A percentile compares a stretch with the other conserved stretches of the same genome.
phyloP scores from a whole-genome alignment of 2,113 vertebrate species.

The Bolborhynchus lineola region DNA sequence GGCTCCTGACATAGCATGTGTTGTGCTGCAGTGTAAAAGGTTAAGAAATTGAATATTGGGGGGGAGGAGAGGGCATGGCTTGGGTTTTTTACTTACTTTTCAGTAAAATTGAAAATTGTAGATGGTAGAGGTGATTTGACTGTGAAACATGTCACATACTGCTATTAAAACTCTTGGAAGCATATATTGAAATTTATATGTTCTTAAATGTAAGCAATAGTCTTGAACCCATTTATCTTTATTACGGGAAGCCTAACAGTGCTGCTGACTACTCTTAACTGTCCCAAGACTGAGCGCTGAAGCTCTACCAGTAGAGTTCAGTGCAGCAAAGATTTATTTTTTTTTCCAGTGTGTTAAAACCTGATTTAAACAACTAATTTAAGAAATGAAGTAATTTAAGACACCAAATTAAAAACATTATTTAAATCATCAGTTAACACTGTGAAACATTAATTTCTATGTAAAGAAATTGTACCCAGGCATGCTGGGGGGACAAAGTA shows the following conservation, averaged over 20 bases:
- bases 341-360: background rate
- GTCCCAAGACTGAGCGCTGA: background rate
- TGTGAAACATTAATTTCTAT: background rate
- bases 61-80: background rate
- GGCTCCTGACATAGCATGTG: accelerated
- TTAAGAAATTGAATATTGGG: background rate
- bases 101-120: background rate
- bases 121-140: background rate
- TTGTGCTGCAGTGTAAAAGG: background rate
- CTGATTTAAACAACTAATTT: background rate
- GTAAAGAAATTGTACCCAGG: background rate
- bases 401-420: background rate
- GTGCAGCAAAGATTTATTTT: background rate
- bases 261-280: background rate
- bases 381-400: background rate
- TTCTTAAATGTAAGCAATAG: background rate
- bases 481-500: background rate
- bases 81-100: background rate
- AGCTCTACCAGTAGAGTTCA: background rate
- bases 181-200: background rate
- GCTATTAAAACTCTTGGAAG: background rate
- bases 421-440: background rate
- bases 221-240: background rate
- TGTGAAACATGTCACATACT: background rate
- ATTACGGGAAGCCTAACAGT: background rate